Evolutionary conservation across 2,113 vertebrate species (phyloP), one percentile per base, ranked within the genome.

Genomic region (Muscicapa adusta): DNA sequence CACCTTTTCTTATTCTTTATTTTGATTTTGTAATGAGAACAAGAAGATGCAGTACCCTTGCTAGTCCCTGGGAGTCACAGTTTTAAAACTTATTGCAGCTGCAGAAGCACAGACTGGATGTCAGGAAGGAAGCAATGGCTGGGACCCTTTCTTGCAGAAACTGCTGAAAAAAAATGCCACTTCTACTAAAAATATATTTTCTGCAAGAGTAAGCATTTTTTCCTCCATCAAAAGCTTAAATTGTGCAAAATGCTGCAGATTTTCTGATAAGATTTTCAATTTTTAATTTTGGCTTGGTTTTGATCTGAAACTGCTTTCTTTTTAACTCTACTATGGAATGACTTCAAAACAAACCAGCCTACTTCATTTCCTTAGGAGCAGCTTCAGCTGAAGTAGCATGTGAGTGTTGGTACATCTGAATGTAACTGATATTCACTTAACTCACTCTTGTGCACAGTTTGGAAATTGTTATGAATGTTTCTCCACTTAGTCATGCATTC

Each of bases 41-140:
- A 48, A 43, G 62, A 82, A 85, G 88, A 66, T 90, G 90, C 94
- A 96, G 75, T 96, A 88, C 95, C 95, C 85, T 88, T 73, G 67
- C 72, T 67, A 63, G 94, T 92, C 95, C 96, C 95, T 93, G 85
- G 91, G 94, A 96, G 95, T 95, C 95, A 94, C 38, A 96, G 73
- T 96, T 96, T 93, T 93, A 96, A 96, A 94, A 94, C 93, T 95
- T 94, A 75, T 91, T 94, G 85, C 67, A 79, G 72, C 63, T 56
- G 8, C 4, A 67, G 78, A 56, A 45, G n/a, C 31, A n/a, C 53
- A 4, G 0, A 15, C 56, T 61, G 47, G 34, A 34, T 90, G 45
- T 48, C 62, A 70, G 77, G 50, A 88, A 89, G 62, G 66, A 63
- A 89, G 20, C 3, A 28, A 20, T 73, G 78, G 50, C 75, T 65